Evolutionary conservation across 2,113 vertebrate genomes (phyloP).

Genomic region (Sinocyclocheilus anophthalmus): DNA sequence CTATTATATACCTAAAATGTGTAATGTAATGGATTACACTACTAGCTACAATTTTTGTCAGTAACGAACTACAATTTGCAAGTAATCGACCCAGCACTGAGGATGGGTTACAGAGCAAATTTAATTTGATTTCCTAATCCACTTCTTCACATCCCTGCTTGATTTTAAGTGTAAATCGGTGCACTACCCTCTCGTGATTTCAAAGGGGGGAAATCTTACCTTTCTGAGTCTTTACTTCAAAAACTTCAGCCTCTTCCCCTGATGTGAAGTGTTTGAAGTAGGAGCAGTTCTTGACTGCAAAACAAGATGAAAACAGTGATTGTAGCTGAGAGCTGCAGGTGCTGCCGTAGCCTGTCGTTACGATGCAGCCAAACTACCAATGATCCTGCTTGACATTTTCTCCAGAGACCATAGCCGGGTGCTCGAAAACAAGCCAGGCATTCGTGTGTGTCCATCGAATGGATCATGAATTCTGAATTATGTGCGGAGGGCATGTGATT

Average conservation of each 20-base stretch:
- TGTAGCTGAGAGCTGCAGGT: constrained; percentile 48
- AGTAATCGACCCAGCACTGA: too few relatives aligned
- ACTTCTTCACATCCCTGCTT: not conserved
- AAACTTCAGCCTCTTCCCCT: constrained; percentile 89
- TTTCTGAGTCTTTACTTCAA: constrained; percentile 96
- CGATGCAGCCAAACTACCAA: constrained; percentile 50
- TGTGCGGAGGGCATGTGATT: constrained; percentile 20
- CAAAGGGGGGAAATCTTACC: constrained; percentile 74
- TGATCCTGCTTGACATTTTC: constrained; percentile 44
- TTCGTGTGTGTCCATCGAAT: constrained; percentile 9
- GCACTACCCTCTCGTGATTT: not conserved
- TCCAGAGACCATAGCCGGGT: constrained; percentile 32
- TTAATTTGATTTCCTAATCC: not conserved
- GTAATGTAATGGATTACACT: too few relatives aligned
- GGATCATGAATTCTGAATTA: constrained; percentile 30
- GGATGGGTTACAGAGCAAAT: not conserved
- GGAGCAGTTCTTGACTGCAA: constrained; percentile 89
- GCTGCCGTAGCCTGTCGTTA: constrained; percentile 32
- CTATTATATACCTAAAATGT: too few relatives aligned
- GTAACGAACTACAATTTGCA: too few relatives aligned
- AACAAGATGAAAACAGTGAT: constrained; percentile 60
- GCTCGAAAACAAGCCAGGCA: constrained; percentile 28
- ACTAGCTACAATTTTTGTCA: too few relatives aligned
- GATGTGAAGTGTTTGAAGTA: constrained; percentile 98
- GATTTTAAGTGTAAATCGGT: not conserved